phyloP scores from a whole-genome alignment of 2,113 vertebrate genomes.

The Calyptommatus sinebrachiatus region DNA sequence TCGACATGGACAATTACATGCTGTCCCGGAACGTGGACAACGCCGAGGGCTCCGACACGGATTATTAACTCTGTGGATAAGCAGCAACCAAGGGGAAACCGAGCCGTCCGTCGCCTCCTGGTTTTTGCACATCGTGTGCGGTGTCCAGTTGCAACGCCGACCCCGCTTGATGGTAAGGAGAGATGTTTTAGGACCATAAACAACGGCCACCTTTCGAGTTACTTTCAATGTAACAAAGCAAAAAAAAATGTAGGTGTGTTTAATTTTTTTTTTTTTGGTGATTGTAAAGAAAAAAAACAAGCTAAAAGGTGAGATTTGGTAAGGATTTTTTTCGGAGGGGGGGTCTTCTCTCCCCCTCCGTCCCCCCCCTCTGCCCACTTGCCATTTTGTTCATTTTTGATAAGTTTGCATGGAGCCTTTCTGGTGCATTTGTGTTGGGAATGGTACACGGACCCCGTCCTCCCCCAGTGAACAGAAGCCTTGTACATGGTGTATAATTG shows the following conservation, averaged over 20 bases:
- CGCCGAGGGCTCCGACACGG: slow-evolving; percentile 84
- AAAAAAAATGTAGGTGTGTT: slow-evolving; percentile 72
- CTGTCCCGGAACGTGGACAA: slow-evolving; percentile 86
- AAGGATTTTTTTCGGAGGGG: slow-evolving; percentile 46
- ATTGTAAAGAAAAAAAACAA: slow-evolving; percentile 76
- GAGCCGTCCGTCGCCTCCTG: slow-evolving; percentile 23
- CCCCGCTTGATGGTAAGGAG: slow-evolving; percentile 69
- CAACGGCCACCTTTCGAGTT: slow-evolving; percentile 76
- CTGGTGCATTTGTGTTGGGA: slow-evolving; percentile 82
- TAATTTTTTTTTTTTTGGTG: slow-evolving; percentile 86
- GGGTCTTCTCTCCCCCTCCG: slow-evolving; percentile 33
- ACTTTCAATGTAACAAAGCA: slow-evolving; percentile 75
- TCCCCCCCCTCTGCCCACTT: slow-evolving; percentile 43
- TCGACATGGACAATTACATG: slow-evolving; percentile 90
- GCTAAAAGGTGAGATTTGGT: slow-evolving; percentile 60
- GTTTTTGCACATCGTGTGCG: slow-evolving; percentile 49
- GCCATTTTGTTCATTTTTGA: slow-evolving; percentile 74
- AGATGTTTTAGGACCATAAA: slow-evolving; percentile 75
- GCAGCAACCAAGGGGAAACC: background rate
- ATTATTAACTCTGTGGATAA: slow-evolving; percentile 74
- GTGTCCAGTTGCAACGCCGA: slow-evolving; percentile 54
- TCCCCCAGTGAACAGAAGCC: slow-evolving; percentile 73
- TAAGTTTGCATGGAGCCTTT: slow-evolving; percentile 88
- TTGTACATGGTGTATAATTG: slow-evolving; percentile 99
- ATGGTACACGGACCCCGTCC: slow-evolving; percentile 79